phyloP scores from a whole-genome alignment of 2,113 vertebrate genomes.

The Leucopternis melanops region DNA sequence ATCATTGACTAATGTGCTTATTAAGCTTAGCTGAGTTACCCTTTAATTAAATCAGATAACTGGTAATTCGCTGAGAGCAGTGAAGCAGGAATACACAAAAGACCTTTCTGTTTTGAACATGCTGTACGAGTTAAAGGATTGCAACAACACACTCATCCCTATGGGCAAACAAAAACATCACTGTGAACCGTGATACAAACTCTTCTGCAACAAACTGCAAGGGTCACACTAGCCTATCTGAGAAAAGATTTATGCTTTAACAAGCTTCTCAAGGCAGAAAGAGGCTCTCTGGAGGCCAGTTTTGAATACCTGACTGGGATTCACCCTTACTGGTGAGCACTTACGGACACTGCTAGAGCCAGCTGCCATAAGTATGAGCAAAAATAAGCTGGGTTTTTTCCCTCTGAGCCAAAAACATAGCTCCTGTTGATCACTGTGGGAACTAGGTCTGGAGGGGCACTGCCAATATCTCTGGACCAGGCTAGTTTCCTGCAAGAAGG shows the following conservation, averaged over 20 bases:
- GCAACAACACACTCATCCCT: background rate
- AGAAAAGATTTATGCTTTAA: background rate
- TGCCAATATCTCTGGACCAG: background rate
- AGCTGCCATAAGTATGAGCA: background rate
- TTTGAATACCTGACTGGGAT: background rate
- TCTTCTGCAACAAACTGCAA: background rate
- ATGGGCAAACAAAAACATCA: background rate
- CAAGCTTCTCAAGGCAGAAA: background rate
- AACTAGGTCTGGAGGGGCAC: background rate
- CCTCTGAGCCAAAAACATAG: rapidly evolving
- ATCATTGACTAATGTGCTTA: background rate
- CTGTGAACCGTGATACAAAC: background rate
- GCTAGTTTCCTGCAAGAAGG: background rate
- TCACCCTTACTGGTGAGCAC: background rate
- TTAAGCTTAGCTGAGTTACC: background rate
- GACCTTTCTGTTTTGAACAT: background rate
- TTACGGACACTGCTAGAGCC: background rate
- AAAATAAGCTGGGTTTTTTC: background rate
- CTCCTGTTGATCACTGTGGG: background rate
- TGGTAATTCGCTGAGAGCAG: background rate
- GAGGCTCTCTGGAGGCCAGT: background rate
- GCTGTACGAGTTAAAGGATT: background rate
- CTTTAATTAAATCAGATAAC: background rate
- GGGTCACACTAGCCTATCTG: background rate
- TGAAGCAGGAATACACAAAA: background rate